Percentiles rank a stretch among this genome's conserved stretches.
These are phyloP conservation scores for Plagodis dolabraria DNA, from an alignment of 2,888 invertebrate genomes.

Conservation along the genomic window DNA sequence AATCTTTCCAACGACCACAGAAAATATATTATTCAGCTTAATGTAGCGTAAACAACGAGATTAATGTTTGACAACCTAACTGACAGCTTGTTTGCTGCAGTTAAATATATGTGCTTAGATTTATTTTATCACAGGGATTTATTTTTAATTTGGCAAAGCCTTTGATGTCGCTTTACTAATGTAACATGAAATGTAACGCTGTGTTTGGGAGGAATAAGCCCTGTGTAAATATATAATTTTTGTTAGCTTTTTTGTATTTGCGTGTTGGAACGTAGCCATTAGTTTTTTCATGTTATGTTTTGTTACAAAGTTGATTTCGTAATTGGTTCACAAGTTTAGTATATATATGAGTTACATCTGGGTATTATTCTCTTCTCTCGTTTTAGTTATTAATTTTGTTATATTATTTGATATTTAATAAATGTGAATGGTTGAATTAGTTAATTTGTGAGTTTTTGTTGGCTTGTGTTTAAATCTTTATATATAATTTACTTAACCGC, in stretches of 20 bases:
- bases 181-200: constrained; percentile 8
- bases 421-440: background rate
- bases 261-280: constrained; percentile 53
- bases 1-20: constrained; percentile 3
- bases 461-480: no score
- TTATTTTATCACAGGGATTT: constrained; percentile 43
- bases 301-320: constrained; percentile 40
- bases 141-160: constrained; percentile 41
- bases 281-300: constrained; percentile 38
- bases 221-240: constrained; percentile 43
- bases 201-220: constrained; percentile 27
- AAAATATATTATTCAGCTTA: constrained; percentile 38
- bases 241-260: constrained; percentile 44
- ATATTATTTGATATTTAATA: background rate
- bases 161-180: constrained; percentile 44
- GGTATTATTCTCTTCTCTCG: constrained; percentile 1
- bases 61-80: constrained; percentile 49
- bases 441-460: no score
- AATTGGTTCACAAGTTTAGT: constrained; percentile 40
- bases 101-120: constrained; percentile 38
- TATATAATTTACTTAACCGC: no score
- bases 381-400: background rate
- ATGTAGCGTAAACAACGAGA: constrained; percentile 46
- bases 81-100: constrained; percentile 46
- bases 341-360: constrained; percentile 22